These are phyloP conservation scores for Torymus texanus DNA, from an alignment of 2,888 invertebrate genomes.

Conservation along the genomic window DNA sequence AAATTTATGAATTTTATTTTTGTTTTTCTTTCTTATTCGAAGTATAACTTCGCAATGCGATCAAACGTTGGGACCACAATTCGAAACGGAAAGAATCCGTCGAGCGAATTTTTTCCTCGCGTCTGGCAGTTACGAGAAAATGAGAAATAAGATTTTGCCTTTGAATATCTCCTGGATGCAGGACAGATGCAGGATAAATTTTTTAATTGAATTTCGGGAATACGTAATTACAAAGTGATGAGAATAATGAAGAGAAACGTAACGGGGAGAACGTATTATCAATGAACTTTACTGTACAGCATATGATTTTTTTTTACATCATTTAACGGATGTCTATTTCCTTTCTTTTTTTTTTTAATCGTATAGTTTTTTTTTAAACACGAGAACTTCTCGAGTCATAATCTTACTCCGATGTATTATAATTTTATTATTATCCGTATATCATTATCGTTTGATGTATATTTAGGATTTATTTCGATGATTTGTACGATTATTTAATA, in stretches of 20 bases:
- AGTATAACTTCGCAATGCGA: too few relatives aligned
- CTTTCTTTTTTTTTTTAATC: conserved; percentile 17
- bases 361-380: conserved; percentile 24
- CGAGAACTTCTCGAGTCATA: conserved; percentile 41
- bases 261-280: neutral
- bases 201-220: conserved; percentile 3
- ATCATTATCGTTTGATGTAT: conserved; percentile 17
- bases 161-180: neutral
- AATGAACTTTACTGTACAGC: conserved; percentile 40
- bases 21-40: too few relatives aligned
- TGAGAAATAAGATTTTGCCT: conserved; percentile 1
- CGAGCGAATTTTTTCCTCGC: neutral
- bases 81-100: neutral
- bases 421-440: conserved; percentile 34
- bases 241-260: neutral
- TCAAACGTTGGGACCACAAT: neutral
- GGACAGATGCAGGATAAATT: neutral
- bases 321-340: neutral
- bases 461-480: conserved; percentile 15
- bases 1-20: too few relatives aligned
- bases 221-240: neutral
- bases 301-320: conserved; percentile 24
- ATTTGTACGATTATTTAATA: conserved; percentile 34
- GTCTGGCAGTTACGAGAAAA: neutral
- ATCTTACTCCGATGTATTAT: conserved; percentile 23